phyloP scores from a whole-genome alignment of 2,888 invertebrate species.

The Syritta pipiens region DNA sequence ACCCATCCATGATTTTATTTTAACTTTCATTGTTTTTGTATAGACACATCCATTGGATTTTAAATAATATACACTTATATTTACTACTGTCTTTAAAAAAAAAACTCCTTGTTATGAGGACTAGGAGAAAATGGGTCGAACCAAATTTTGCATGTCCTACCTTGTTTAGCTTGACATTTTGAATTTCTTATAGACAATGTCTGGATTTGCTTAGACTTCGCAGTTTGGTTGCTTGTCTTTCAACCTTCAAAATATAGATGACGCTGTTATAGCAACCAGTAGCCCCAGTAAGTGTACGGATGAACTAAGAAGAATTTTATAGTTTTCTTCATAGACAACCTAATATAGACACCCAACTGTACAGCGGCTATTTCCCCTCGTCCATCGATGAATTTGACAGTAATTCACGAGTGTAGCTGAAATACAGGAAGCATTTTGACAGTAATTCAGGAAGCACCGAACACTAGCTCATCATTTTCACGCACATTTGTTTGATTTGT shows the following conservation, averaged over 20 bases:
- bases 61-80: slow-evolving; percentile 38
- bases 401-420: too few relatives aligned
- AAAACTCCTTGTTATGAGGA: slow-evolving; percentile 49
- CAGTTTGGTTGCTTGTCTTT: neutral
- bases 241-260: neutral
- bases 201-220: neutral
- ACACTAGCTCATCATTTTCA: too few relatives aligned
- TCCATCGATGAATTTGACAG: too few relatives aligned
- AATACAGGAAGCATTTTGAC: too few relatives aligned
- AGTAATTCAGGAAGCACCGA: too few relatives aligned
- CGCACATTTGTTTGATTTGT: too few relatives aligned
- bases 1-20: slow-evolving; percentile 87
- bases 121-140: slow-evolving; percentile 62
- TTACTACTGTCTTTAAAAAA: slow-evolving; percentile 23
- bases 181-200: slow-evolving; percentile 16
- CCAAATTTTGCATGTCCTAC: slow-evolving; percentile 22
- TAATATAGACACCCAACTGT: too few relatives aligned
- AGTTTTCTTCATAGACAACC: too few relatives aligned
- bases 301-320: too few relatives aligned
- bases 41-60: slow-evolving; percentile 53
- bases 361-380: too few relatives aligned
- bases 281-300: too few relatives aligned
- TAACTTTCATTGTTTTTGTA: slow-evolving; percentile 77
- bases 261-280: too few relatives aligned
- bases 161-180: slow-evolving; percentile 43